These are phyloP conservation scores for Pelodytes ibericus DNA, from an alignment of 2,797 vertebrate genomes.

Conservation along the genomic window DNA sequence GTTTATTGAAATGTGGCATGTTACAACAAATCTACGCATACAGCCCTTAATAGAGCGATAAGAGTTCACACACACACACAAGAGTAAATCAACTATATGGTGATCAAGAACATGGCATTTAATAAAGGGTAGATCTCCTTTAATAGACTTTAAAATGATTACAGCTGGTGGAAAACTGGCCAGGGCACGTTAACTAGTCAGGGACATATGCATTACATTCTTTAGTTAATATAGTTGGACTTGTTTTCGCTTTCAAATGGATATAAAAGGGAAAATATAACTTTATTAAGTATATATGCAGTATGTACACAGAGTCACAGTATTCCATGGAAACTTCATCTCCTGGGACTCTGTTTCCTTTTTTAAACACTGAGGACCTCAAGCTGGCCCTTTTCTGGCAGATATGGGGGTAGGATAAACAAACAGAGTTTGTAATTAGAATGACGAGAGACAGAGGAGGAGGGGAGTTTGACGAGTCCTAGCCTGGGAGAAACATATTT, in stretches of 20 bases:
- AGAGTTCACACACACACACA: no score
- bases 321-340: slow-evolving; percentile 36
- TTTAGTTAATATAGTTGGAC: neutral
- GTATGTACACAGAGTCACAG: neutral
- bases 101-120: no score
- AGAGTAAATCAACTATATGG: no score
- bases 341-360: slow-evolving; percentile 29
- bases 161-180: neutral
- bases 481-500: no score
- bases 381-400: slow-evolving; percentile 49
- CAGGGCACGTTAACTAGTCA: no score
- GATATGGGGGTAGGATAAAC: slow-evolving; percentile 42
- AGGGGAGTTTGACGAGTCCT: slow-evolving; percentile 23
- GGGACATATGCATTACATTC: neutral
- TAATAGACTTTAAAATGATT: neutral
- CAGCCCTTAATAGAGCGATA: no score
- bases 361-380: slow-evolving; percentile 51
- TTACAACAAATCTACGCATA: no score
- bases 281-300: slow-evolving; percentile 21
- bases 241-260: slow-evolving; percentile 15
- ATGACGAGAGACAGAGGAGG: slow-evolving; percentile 39
- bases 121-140: no score
- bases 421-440: slow-evolving; percentile 50
- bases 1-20: no score
- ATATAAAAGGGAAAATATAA: slow-evolving; percentile 25